phyloP scores from a whole-genome alignment of 2,797 vertebrate genomes.

The Bryconaethiops microstoma region DNA sequence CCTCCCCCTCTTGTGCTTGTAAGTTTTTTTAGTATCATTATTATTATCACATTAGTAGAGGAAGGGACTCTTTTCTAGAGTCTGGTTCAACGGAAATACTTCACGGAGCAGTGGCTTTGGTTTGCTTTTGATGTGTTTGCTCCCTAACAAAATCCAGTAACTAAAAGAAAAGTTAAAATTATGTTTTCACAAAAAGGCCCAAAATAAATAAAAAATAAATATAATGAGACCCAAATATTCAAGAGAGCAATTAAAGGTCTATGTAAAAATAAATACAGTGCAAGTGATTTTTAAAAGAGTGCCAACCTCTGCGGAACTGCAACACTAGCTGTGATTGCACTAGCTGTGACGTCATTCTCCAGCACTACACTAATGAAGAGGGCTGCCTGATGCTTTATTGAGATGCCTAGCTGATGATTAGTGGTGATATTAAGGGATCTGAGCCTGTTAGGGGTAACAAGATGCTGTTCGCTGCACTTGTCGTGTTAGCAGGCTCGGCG shows the following conservation, averaged over 20 bases:
- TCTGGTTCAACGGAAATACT: background rate
- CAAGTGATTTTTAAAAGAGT: conserved; percentile 31
- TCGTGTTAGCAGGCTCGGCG: conserved; percentile 43
- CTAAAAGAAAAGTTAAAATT: conserved; percentile 30
- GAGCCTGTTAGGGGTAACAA: conserved; percentile 47
- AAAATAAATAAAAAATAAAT: conserved; percentile 9
- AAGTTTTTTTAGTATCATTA: too few relatives aligned
- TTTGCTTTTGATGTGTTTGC: conserved; percentile 2
- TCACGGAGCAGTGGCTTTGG: background rate
- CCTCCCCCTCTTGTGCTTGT: too few relatives aligned
- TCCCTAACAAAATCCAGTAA: conserved; percentile 7
- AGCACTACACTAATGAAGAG: conserved; percentile 30
- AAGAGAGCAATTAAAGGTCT: conserved; percentile 35
- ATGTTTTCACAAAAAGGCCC: conserved; percentile 20
- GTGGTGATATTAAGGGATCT: conserved; percentile 30
- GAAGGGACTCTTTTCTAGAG: background rate
- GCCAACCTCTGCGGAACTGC: conserved; percentile 31
- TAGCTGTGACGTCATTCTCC: conserved; percentile 23
- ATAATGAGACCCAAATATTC: conserved; percentile 17
- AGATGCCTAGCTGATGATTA: conserved; percentile 37
- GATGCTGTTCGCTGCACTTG: conserved; percentile 31
- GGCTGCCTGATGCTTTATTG: conserved; percentile 25
- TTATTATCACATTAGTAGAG: background rate
- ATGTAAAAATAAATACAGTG: background rate
- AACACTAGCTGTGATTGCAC: conserved; percentile 26